These are phyloP conservation scores for Crotalus tigris DNA, from an alignment of 2,113 vertebrate genomes.

Conservation along the genomic window DNA sequence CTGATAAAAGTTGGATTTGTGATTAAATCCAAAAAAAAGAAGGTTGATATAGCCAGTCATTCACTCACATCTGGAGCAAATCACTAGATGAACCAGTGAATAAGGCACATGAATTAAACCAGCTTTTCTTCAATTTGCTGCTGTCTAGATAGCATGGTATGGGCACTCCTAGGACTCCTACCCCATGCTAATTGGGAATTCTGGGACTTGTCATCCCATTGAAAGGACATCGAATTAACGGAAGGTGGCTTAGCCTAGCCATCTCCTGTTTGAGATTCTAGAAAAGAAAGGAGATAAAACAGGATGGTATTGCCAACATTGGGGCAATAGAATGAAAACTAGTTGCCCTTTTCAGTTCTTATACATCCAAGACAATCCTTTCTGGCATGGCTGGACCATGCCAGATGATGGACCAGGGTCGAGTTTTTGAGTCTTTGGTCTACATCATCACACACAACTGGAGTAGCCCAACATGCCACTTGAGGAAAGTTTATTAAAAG, in stretches of 20 bases:
- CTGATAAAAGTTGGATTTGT: not conserved
- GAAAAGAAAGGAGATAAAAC: not conserved
- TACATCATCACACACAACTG: not conserved
- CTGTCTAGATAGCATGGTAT: not conserved
- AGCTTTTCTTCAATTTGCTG: not conserved
- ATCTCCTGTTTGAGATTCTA: not conserved
- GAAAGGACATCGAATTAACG: not conserved
- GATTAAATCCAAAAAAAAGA: not conserved
- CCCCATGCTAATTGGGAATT: not conserved
- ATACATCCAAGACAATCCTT: not conserved
- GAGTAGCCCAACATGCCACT: not conserved
- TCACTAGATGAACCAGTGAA: not conserved
- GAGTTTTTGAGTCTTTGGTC: not conserved
- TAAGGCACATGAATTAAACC: not conserved
- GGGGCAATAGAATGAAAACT: not conserved
- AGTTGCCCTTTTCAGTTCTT: not conserved
- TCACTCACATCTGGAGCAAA: not conserved
- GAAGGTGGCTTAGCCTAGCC: not conserved
- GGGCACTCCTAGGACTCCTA: not conserved
- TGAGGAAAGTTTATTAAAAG: not conserved
- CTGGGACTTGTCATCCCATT: not conserved
- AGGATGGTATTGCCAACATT: not conserved
- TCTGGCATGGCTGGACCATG: not conserved
- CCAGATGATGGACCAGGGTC: not conserved
- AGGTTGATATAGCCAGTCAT: constrained; percentile 41